Evolutionary conservation across 2,888 invertebrate genomes (phyloP), one percentile per base, ranked within the genome.

Genomic region (Caenorhabditis sulstoni): DNA sequence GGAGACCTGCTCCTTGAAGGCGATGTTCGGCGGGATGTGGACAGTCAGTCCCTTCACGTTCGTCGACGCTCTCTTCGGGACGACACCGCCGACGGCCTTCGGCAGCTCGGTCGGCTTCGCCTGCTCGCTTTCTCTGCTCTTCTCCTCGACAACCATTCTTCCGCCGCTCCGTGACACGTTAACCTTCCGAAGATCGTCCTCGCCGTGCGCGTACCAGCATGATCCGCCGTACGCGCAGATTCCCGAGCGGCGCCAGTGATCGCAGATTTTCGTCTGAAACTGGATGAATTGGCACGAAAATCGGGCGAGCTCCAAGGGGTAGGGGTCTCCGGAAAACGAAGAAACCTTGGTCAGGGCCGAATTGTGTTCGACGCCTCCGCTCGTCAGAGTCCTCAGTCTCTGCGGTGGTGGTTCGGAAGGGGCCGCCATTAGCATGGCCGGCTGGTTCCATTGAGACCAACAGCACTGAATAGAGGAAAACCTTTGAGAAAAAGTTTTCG

Each of bases 181-280:
- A 29, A 66, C n/a, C 62, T 79, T 73, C 4, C 79, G 58, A 4
- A 79, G 55, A 59, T 79, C 79, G 16, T 65, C 53, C 39, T 74
- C 68, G 35, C 79, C 79, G 22, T 79, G 79, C 23, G 79, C 79
- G 47, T 79, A 79, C 79, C 79, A 79, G 37, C 79, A 79, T 20
- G 59, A 45, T 18, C 68, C 74, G n/a, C 79, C 79, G 20, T 74
- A 79, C 16, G 74, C 52, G 45, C 79, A 79, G n/a, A 8, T 53
- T 22, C 74, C 70, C 5, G 57, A 64, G 9, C 68, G 64, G 29
- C 70, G 64, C 79, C 79, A 79, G 61, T 79, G 79, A 59, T 79
- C 79, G 22, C 79, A 79, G 18, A 79, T 68, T 45, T 79, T 79
- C 4, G 79, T 79, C 79, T 79, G 79, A 59, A 79, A 67, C 57